Evolutionary conservation across 2,113 vertebrate species (phyloP), one percentile per base, ranked within the genome.

Genomic region (Craseonycteris thonglongyai): DNA sequence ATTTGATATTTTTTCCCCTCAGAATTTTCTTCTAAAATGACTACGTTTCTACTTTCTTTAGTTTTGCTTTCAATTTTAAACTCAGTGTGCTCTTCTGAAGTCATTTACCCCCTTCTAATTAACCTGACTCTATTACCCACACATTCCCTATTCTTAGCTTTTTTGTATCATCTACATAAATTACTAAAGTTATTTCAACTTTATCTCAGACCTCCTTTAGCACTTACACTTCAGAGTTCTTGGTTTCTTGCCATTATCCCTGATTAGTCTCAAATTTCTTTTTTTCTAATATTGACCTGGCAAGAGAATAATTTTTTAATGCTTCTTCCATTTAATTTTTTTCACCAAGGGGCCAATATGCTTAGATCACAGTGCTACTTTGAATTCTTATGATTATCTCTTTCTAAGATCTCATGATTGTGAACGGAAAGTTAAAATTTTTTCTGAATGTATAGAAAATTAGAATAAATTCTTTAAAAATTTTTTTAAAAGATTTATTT

Each of bases 51-150:
- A 28, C 66, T 95, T 94, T 88, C 90, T 56, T 72, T 96, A 93
- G 81, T 84, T 84, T 80, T 84, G 11, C 28, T 96, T 30, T 63
- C 83, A 95, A 51, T 85, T 75, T 95, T 95, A 97, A 96, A 88
- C 92, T 93, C 90, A 69, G 82, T 24, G 33, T 85, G 86, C 35
- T 96, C 59, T 91, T 75, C 82, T 93, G 82, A 97, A 89, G 86
- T 63, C 58, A 71, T 88, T 97, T 95, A 65, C 95, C 91, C 96
- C 95, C 89, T 72, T 83, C 91, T 97, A 96, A 97, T 98, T 98
- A 98, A 97, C 84, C 91, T 79, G 85, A 72, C 85, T 93, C 40
- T 71, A n/a, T 63, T 88, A 63, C 49, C 81, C 18, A 30, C 66
- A 2, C 75, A 76, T 87, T 88, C 69, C 26, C 49, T 82, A 91